Base-by-base conservation (phyloP, 2,888 invertebrate species). In the Trissolcus brochymenae region DNA sequence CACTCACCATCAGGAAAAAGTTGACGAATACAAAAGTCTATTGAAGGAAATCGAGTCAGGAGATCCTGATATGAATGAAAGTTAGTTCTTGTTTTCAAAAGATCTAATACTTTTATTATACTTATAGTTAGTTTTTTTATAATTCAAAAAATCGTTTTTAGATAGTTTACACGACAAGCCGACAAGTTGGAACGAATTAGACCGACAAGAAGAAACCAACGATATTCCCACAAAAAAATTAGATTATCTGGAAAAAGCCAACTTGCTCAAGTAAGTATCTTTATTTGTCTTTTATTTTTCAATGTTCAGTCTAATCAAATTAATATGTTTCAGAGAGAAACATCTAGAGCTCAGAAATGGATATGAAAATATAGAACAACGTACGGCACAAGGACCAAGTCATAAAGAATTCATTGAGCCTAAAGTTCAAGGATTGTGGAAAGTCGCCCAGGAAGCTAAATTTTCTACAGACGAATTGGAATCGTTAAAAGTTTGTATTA, bases 371-470 rank as follows among this genome's bases (percentile, higher is more conserved):
- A 89, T 97, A 40, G 93, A 95, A 81, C 91, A 94, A 64, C 89
- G 95, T 72, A 92, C 96, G 17, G 93, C 94, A 1, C 93, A 92
- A 88, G 96, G 93, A 11, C 95, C 95, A 0, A 93, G 94, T 71
- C 95, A 94, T 84, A 93, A 93, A 86, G 96, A 96, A 85, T 98
- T 98, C 87, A 92, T 95, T 51, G 98, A 98, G 85, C 95, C 96
- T 0, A 95, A 96, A 90, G 97, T 98, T 0, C 95, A 96, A 87
- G 94, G 94, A 0, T 90, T 98, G 35, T 98, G 98, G 98, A 93
- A 92, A 81, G 90, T 95, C 70, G 98, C 97, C 2, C 87, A 94
- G 16, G 92, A 94, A 62, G 93, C 94, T 11, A 94, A 96, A 87
- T 98, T 98, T 88, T 92, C 94, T 19, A 91, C 92, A 0, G 93